Evolutionary conservation across 1,140 invertebrate genomes (phyloP), one percentile per base, ranked within the genome.

Genomic region (Euwallacea fornicatus): DNA sequence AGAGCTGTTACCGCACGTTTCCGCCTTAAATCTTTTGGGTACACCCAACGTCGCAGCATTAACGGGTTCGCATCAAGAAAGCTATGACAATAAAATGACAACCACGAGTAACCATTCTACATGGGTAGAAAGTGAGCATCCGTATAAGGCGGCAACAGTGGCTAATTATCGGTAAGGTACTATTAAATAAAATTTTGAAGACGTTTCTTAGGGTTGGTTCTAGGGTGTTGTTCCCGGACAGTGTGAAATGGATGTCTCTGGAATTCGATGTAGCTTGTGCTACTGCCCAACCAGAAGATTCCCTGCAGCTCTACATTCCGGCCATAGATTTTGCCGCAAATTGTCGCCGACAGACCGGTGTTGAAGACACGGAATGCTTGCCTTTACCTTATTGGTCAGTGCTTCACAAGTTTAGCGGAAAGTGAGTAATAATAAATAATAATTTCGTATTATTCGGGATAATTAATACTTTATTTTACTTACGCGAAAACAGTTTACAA

Each of bases 41-140:
- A 72, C 67, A 11, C 76, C 16, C 11, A 56, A 33, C 15, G 50
- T 7, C 21, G 75, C 68, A 66, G 60, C 56, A 47, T 60, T 67
- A 8, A 43, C 65, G 66, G 53, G 68, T 68, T 80, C 74, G 33
- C 72, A 58, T 59, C 15, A 53, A 0, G 70, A 55, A 6, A 78
- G 72, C 73, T 74, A 64, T 56, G 77, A 77, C 33, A 66, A 69
- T 44, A 76, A 73, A 62, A 71, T 78, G 9, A 85, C 82, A 54
- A 90, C 91, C 8, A 93, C 92, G 0, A 91, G 91, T 72, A 88
- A 91, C 76, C 93, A 96, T 83, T 97, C 96, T 79, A 92, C 94
- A 8, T 90, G 95, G 85, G 88, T 98, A 7, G 96, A 99, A 84
- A 97, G 95, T 81, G 94, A 97, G 44, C 97, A 99, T 86, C 97